Base-by-base conservation (phyloP, 1,140 invertebrate genomes). In the Tetragnatha versicolor region DNA sequence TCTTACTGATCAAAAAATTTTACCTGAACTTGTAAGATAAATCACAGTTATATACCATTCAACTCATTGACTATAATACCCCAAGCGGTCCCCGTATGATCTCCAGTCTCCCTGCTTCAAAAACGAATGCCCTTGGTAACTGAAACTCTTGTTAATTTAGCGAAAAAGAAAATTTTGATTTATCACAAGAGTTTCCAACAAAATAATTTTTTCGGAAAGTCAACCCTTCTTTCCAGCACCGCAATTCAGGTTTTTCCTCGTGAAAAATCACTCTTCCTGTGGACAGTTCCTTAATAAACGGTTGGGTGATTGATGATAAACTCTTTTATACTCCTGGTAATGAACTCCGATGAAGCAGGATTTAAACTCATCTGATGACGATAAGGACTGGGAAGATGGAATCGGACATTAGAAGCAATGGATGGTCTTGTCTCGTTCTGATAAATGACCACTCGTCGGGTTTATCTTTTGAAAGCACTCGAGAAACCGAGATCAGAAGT, bases 351-450 rank as follows among this genome's bases (percentile, higher is more conserved):
- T 29, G 51, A 14, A 55, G 22, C 29, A 31, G 55, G 55, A 58
- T 31, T 58, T n/a, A 20, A 58, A 58, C 29, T 58, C 55, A 2
- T 31, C 29, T 58, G 55, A 58, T 58, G 55, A 58, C 55, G 20
- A 25, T 27, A 55, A 55, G 51, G 31, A 55, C 7, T 17, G 51
- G 7, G 4, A 35, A 58, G 55, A 58, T 58, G 55, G 55, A 58
- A 58, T 58, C 55, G 55, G 17, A 31, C 55, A 58, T 58, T 58
- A 58, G 35, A 58, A 31, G 35, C 31, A 58, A 58, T 58, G 31
- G 55, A 58, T 58, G 55, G 22, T 33, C 29, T 14, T 31, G 29
- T 33, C 20, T 31, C 35, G 35, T 58, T 58, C 27, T 58, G 55
- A 58, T 58, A 58, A 58, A 58, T 58, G 55, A n/a, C 17, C 14